Evolutionary conservation across 2,797 vertebrate genomes (phyloP).

Genomic region (Coregonus ussuriensis): DNA sequence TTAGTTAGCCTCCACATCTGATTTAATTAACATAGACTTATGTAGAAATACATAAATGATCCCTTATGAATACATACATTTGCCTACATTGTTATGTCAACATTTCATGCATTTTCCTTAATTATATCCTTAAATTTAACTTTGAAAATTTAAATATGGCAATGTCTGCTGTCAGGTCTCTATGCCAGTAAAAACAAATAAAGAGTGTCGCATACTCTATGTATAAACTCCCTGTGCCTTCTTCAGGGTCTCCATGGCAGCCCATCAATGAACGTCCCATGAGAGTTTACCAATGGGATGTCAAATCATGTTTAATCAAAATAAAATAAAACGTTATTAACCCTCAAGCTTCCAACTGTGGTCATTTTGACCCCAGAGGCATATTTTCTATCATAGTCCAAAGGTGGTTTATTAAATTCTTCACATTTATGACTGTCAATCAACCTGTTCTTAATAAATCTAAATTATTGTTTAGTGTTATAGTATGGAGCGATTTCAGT

Average conservation of each 20-base stretch:
- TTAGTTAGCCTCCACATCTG: not conserved
- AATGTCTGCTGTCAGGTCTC: not conserved
- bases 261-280: not conserved
- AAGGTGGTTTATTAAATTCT: no score
- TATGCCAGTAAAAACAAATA: not conserved
- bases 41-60: slow-evolving; percentile 4
- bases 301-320: not conserved
- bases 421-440: no score
- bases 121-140: not conserved
- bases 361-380: no score
- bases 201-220: no score
- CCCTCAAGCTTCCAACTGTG: no score
- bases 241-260: not conserved
- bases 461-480: no score
- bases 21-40: not conserved
- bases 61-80: not conserved
- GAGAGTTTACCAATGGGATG: not conserved
- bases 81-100: not conserved
- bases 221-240: no score
- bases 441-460: no score
- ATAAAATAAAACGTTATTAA: no score
- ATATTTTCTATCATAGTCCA: no score
- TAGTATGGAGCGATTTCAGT: no score
- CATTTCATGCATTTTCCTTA: not conserved
- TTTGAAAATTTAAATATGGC: not conserved